Conservation (phyloP, 2,888 invertebrate species). For the Drosophila prostipennis region DNA sequence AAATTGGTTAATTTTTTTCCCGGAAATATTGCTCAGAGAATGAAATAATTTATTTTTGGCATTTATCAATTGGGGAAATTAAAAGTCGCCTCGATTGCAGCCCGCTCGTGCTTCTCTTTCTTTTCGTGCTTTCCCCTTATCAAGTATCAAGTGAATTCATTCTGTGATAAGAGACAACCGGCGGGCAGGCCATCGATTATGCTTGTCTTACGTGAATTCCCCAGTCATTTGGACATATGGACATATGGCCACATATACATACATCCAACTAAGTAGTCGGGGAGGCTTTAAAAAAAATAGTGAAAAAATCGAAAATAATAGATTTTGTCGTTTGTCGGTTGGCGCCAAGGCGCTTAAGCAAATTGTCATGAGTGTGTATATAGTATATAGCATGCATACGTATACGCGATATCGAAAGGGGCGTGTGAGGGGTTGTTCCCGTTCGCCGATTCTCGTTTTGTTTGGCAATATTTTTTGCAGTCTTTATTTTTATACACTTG, state of each 20-base stretch:
- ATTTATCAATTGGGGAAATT: constrained; percentile 45
- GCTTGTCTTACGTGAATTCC: constrained; percentile 60
- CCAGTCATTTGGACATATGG: constrained; percentile 3
- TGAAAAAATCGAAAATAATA: constrained; percentile 32
- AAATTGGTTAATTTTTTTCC: constrained; percentile 5
- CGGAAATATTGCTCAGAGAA: constrained; percentile 27
- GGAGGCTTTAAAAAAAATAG: constrained; percentile 19
- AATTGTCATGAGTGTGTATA: constrained; percentile 48
- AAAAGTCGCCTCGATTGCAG: constrained; percentile 22
- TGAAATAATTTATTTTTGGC: constrained; percentile 21
- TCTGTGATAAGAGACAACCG: constrained; percentile 45
- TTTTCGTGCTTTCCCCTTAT: constrained; percentile 29
- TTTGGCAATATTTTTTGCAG: constrained; percentile 17
- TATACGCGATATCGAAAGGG: constrained; percentile 27
- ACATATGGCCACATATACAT: constrained; percentile 4
- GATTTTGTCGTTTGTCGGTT: constrained; percentile 55
- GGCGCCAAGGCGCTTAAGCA: constrained; percentile 73
- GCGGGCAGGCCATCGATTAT: constrained; percentile 61
- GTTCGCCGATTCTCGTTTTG: constrained; percentile 41
- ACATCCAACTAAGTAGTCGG: constrained; percentile 6
- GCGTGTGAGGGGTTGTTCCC: constrained; percentile 20
- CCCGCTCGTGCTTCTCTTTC: constrained; percentile 13
- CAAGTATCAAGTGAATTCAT: constrained; percentile 26
- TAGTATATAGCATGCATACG: constrained; percentile 6
- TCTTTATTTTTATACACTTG: constrained; percentile 1